These are phyloP conservation scores for Brachirus orientalis DNA, from an alignment of 2,113 vertebrate genomes.

Conservation along the genomic window DNA sequence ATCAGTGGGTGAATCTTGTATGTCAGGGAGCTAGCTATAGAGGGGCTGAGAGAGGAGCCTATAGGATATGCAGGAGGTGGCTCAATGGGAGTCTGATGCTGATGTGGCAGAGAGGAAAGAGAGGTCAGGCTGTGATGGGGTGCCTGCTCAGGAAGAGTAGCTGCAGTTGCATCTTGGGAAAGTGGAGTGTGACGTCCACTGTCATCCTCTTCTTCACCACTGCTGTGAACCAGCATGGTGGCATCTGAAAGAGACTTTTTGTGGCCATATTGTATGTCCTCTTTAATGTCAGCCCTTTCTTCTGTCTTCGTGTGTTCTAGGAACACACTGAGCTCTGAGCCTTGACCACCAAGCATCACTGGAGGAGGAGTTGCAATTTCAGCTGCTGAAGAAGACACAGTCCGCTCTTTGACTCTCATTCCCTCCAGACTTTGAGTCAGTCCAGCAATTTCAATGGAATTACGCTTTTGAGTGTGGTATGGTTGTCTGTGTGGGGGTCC, in stretches of 20 bases:
- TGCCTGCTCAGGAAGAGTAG: constrained; percentile 56
- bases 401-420: constrained; percentile 90
- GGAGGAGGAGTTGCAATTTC: constrained; percentile 80
- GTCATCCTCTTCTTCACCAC: constrained; percentile 92
- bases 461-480: constrained; percentile 88
- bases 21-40: constrained; percentile 77
- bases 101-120: constrained; percentile 56
- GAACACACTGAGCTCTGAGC: constrained; percentile 86
- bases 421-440: constrained; percentile 88
- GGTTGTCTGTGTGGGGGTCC: constrained; percentile 80
- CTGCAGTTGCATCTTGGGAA: constrained; percentile 73
- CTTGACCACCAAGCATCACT: constrained; percentile 41
- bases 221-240: constrained; percentile 97
- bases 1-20: constrained; percentile 86
- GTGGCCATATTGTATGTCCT: constrained; percentile 86
- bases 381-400: constrained; percentile 85
- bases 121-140: constrained; percentile 50
- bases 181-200: constrained; percentile 72
- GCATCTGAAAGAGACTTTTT: constrained; percentile 95
- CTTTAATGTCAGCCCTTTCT: constrained; percentile 73
- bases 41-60: constrained; percentile 73
- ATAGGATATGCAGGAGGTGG: constrained; percentile 82
- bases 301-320: constrained; percentile 83
- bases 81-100: constrained; percentile 80
- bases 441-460: constrained; percentile 94